phyloP scores from a whole-genome alignment of 2,888 invertebrate genomes.

The Gisinianus flammeolus region DNA sequence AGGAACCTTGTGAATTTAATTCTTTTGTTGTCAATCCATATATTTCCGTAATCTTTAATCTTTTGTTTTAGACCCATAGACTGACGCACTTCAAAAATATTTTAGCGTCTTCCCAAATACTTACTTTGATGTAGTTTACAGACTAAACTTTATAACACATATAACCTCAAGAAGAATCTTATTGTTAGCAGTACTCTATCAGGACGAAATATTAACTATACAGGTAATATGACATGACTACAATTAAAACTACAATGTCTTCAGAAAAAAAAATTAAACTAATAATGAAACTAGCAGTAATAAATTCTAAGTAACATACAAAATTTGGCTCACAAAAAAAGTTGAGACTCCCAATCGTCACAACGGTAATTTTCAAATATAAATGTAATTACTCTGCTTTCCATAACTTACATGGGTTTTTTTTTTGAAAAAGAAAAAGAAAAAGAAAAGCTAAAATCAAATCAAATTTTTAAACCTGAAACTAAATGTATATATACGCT shows the following conservation, averaged over 20 bases:
- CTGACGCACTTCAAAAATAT: conserved; percentile 15
- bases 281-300: background rate
- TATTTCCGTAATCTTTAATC: background rate
- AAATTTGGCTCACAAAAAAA: no score
- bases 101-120: conserved; percentile 1
- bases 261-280: background rate
- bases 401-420: no score
- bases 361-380: background rate
- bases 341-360: background rate
- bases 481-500: no score
- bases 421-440: background rate
- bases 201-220: background rate
- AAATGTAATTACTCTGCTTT: background rate
- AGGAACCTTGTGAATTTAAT: background rate
- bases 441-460: background rate
- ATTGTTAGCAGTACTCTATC: no score
- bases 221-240: background rate
- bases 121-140: no score
- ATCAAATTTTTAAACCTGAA: background rate
- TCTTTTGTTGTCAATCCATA: background rate
- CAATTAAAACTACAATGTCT: background rate
- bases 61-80: background rate
- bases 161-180: no score
- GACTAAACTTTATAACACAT: background rate
- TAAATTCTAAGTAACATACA: no score